A percentile compares a stretch with the other conserved stretches of the same genome.
phyloP scores from a whole-genome alignment of 2,797 vertebrate genomes.

The Trematomus bernacchii region DNA sequence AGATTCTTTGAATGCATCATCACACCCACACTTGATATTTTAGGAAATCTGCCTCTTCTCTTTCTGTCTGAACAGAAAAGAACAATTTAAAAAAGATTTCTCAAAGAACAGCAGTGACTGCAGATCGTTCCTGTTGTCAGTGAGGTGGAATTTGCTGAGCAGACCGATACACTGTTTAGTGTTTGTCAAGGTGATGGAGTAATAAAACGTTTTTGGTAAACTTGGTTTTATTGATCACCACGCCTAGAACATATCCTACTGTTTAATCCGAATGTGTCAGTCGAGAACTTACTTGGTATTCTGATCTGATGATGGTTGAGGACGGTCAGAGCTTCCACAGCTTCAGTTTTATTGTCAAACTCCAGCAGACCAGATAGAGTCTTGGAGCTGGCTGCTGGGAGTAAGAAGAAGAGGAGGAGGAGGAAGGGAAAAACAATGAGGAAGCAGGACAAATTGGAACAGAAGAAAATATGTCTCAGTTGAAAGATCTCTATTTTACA shows the following conservation, averaged over 20 bases:
- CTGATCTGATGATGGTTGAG: conserved; percentile 97
- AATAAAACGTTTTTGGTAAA: background rate
- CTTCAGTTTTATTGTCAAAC: conserved; percentile 93
- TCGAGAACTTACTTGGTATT: conserved; percentile 88
- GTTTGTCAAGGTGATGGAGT: background rate
- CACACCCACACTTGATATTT: background rate
- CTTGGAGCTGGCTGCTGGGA: conserved; percentile 90
- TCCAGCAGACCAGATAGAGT: conserved; percentile 94
- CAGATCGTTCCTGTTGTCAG: background rate
- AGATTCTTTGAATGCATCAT: background rate
- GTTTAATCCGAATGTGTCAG: no score
- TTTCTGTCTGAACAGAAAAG: no score
- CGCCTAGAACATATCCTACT: background rate
- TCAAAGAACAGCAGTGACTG: background rate
- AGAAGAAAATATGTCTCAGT: background rate
- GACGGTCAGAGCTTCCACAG: conserved; percentile 93
- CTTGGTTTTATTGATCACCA: background rate
- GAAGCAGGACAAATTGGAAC: background rate
- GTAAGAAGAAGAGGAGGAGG: background rate
- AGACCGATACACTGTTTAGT: background rate
- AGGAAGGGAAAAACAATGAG: background rate
- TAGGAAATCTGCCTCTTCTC: background rate
- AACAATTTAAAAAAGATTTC: background rate
- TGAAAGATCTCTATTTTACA: background rate
- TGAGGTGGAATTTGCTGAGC: background rate